A percentile compares a stretch with the other conserved stretches of the same genome.
phyloP scores from a whole-genome alignment of 2,888 invertebrate genomes.

The Drosophila koepferae region DNA sequence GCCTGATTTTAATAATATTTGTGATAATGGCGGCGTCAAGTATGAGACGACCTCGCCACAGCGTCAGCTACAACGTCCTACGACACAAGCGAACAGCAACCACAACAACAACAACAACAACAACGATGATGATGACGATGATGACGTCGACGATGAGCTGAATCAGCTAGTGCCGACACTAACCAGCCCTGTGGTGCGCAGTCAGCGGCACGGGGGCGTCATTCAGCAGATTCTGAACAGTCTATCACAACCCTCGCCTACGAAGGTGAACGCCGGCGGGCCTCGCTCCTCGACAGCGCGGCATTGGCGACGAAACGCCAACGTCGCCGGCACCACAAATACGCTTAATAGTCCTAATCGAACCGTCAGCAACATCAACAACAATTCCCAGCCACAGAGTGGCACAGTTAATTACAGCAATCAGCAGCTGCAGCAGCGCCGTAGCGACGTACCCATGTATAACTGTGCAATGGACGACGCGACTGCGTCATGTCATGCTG shows the following conservation, averaged over 20 bases:
- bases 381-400: conserved; percentile 33
- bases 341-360: conserved; percentile 68
- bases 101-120: conserved; percentile 44
- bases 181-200: conserved; percentile 68
- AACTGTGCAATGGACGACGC: conserved; percentile 83
- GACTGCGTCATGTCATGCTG: conserved; percentile 42
- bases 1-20: conserved; percentile 76
- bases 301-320: conserved; percentile 49
- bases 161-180: conserved; percentile 68
- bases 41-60: conserved; percentile 65
- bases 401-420: conserved; percentile 45
- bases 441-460: conserved; percentile 84
- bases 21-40: conserved; percentile 72
- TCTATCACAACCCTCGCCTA: conserved; percentile 64
- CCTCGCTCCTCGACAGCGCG: conserved; percentile 44
- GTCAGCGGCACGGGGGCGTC: conserved; percentile 37
- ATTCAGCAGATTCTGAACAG: conserved; percentile 75
- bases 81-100: conserved; percentile 37
- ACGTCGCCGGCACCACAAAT: conserved; percentile 56
- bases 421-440: conserved; percentile 63
- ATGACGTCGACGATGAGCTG: conserved; percentile 68
- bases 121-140: conserved; percentile 49
- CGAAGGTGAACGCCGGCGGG: conserved; percentile 11
- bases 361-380: conserved; percentile 41
- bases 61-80: conserved; percentile 29